A percentile compares a stretch with the other conserved stretches of the same genome.
phyloP scores from a whole-genome alignment of 1,140 invertebrate species.

The Zaprionus kolodkinae region DNA sequence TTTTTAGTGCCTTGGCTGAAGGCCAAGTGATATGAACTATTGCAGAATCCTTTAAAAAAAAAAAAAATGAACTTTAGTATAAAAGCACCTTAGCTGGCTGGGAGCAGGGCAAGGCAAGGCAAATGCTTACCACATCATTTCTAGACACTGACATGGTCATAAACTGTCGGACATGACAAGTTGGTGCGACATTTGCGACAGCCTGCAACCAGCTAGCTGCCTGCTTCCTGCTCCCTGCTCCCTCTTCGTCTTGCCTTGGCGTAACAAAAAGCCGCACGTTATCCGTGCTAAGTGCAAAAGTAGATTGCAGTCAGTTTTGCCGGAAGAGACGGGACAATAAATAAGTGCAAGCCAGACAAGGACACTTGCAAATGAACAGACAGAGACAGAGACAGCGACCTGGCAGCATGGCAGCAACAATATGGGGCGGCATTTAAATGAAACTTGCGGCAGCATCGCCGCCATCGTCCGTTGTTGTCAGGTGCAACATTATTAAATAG shows the following conservation, averaged over 20 bases:
- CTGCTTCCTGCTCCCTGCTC: neutral
- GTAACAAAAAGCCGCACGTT: slow-evolving; percentile 76
- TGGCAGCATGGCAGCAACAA: neutral
- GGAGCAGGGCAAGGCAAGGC: neutral
- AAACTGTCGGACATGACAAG: slow-evolving; percentile 82
- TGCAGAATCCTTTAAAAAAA: slow-evolving; percentile 65
- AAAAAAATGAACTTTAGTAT: slow-evolving; percentile 69
- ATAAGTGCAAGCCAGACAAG: slow-evolving; percentile 48
- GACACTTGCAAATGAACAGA: slow-evolving; percentile 34
- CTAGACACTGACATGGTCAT: slow-evolving; percentile 70
- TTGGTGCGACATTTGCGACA: slow-evolving; percentile 80
- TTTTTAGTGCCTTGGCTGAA: slow-evolving; percentile 69
- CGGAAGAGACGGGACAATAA: slow-evolving; percentile 14
- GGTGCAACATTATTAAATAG: slow-evolving; percentile 75
- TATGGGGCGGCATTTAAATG: slow-evolving; percentile 46
- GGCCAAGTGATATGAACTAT: slow-evolving; percentile 77
- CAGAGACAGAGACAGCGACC: neutral
- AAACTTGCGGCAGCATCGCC: slow-evolving; percentile 37
- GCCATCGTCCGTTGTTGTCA: slow-evolving; percentile 47
- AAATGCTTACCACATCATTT: slow-evolving; percentile 46
- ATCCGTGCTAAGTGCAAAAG: slow-evolving; percentile 79
- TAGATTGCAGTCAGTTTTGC: slow-evolving; percentile 64
- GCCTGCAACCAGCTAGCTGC: slow-evolving; percentile 49
- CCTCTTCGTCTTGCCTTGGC: slow-evolving; percentile 31
- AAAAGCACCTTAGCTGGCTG: neutral